These are phyloP conservation scores for Cerceris rybyensis DNA, from an alignment of 2,888 invertebrate genomes.

Conservation along the genomic window DNA sequence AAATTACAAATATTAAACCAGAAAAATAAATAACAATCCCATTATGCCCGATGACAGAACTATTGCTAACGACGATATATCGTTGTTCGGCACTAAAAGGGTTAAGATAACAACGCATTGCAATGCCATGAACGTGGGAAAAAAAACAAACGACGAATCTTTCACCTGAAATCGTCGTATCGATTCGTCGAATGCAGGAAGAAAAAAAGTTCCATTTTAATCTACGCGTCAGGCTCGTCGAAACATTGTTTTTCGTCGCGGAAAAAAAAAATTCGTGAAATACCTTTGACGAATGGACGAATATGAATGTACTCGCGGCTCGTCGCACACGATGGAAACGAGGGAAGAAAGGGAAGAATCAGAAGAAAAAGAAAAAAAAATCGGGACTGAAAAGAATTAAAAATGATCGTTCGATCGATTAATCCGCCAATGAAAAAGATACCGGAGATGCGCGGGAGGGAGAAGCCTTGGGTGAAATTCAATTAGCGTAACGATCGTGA, in stretches of 20 bases:
- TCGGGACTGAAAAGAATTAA: neutral
- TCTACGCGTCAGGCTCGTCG: neutral
- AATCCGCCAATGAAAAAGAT: neutral
- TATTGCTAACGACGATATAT: no score
- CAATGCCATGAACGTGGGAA: no score
- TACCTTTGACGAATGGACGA: constrained; percentile 3
- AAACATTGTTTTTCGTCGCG: neutral
- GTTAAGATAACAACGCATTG: no score
- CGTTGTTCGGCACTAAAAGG: no score
- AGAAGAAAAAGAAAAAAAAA: neutral
- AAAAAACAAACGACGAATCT: no score
- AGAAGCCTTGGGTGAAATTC: neutral
- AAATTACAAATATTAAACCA: no score
- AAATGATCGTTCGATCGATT: neutral
- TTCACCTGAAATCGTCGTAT: neutral
- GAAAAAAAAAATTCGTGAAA: neutral
- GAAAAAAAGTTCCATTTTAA: neutral
- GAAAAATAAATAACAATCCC: no score
- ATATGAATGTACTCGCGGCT: neutral
- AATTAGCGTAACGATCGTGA: neutral
- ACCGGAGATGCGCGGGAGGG: no score
- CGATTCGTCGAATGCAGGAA: neutral
- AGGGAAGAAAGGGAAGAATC: neutral
- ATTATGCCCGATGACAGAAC: no score
- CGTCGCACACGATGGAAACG: neutral